Conservation (phyloP, 2,113 vertebrate genomes). For the Alethe castanea region DNA sequence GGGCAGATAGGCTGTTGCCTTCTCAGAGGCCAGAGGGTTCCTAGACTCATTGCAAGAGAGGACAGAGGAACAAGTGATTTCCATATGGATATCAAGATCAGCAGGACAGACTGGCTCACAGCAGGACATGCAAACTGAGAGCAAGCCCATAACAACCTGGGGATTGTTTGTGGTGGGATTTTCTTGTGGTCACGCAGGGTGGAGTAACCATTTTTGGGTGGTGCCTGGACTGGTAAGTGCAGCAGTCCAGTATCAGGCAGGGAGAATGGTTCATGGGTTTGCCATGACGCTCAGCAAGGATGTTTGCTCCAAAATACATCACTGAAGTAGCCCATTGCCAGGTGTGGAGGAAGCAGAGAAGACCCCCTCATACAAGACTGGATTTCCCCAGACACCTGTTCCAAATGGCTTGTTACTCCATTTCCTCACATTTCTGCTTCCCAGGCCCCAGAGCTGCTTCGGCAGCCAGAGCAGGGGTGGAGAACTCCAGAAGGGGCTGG, state of each 20-base stretch:
- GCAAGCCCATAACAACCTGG: background rate
- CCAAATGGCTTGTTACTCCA: background rate
- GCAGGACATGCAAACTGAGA: background rate
- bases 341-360: background rate
- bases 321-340: background rate
- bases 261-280: background rate
- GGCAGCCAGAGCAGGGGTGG: background rate
- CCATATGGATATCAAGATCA: background rate
- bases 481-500: background rate
- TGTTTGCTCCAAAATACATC: background rate
- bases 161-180: background rate
- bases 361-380: rapidly evolving
- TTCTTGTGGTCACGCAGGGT: rapidly evolving
- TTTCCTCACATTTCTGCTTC: background rate
- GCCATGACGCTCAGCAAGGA: background rate
- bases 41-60: background rate
- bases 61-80: background rate
- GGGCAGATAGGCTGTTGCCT: background rate
- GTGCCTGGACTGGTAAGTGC: background rate
- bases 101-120: background rate
- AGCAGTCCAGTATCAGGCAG: background rate
- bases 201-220: background rate
- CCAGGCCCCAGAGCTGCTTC: background rate
- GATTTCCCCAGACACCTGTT: background rate
- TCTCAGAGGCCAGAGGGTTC: background rate